Evolutionary conservation across 2,888 invertebrate genomes (phyloP).

Genomic region (Protula sp.): DNA sequence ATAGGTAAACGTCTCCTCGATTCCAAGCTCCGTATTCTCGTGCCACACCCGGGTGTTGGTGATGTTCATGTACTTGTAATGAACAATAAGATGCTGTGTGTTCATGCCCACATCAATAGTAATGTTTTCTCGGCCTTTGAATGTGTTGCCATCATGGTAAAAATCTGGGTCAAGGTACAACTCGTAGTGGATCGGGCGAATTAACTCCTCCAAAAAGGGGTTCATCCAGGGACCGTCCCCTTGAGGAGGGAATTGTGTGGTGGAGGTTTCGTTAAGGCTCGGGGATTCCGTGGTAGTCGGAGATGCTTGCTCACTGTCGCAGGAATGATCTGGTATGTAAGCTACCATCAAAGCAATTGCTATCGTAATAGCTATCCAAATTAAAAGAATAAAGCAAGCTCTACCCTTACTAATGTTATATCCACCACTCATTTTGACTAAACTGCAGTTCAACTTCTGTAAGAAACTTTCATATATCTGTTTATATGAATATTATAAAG

Average conservation of each 20-base stretch:
- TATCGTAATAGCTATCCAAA: no score
- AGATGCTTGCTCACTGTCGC: no score
- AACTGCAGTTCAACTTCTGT: no score
- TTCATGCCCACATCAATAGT: slow-evolving; percentile 40
- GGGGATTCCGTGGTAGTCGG: no score
- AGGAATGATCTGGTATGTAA: no score
- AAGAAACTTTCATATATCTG: no score
- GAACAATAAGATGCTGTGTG: slow-evolving; percentile 57
- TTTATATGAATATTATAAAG: no score
- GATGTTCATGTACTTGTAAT: slow-evolving; percentile 62
- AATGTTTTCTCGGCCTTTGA: slow-evolving; percentile 59
- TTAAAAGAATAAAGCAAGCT: no score
- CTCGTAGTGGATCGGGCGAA: slow-evolving; percentile 66
- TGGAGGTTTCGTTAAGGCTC: no score
- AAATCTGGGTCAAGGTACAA: slow-evolving; percentile 66
- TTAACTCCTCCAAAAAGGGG: slow-evolving; percentile 60
- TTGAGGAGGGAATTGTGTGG: neutral
- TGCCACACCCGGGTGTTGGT: slow-evolving; percentile 49
- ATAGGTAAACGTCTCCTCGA: slow-evolving; percentile 43
- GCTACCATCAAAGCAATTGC: no score
- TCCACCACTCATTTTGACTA: no score
- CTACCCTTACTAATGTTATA: no score
- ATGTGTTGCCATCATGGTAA: slow-evolving; percentile 54
- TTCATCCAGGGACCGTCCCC: slow-evolving; percentile 15
- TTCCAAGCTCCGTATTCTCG: slow-evolving; percentile 12